Percentiles rank a stretch among this genome's conserved stretches.
Evolutionary conservation across 1,140 invertebrate species (phyloP).

Genomic region (Gonatopus flavifemur): DNA sequence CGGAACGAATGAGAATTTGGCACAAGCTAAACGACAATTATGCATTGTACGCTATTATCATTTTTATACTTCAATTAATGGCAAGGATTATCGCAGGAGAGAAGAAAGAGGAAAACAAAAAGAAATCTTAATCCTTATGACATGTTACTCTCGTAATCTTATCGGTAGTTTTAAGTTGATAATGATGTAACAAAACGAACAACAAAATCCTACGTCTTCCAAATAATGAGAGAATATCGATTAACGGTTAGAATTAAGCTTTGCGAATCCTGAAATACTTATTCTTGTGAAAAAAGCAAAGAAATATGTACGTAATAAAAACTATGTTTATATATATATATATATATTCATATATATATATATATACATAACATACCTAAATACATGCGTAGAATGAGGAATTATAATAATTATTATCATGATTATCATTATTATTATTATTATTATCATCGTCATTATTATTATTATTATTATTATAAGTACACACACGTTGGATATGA

Average conservation of each 20-base stretch:
- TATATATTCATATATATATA: slow-evolving; percentile 22
- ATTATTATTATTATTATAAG: too few species aligned
- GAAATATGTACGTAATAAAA: slow-evolving; percentile 19
- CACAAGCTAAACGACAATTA: slow-evolving; percentile 14
- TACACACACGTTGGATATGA: slow-evolving; percentile 28
- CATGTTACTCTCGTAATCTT: too few species aligned
- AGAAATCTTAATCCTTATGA: too few species aligned
- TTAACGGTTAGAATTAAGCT: slow-evolving; percentile 21
- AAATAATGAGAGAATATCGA: slow-evolving; percentile 31
- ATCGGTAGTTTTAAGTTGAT: slow-evolving; percentile 34
- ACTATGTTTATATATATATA: slow-evolving; percentile 22
- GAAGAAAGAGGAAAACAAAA: not conserved
- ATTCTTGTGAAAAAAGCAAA: slow-evolving; percentile 25
- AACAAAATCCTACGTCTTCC: slow-evolving; percentile 53
- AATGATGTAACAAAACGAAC: slow-evolving; percentile 24
- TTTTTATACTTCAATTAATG: slow-evolving; percentile 23
- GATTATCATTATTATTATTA: too few species aligned
- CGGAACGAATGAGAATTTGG: slow-evolving; percentile 15
- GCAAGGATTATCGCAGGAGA: slow-evolving; percentile 16
- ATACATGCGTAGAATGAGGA: slow-evolving; percentile 4
- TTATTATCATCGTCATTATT: too few species aligned
- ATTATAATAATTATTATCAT: too few species aligned
- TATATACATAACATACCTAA: slow-evolving; percentile 15
- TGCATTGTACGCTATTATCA: too few species aligned
- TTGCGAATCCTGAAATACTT: slow-evolving; percentile 8